Evolutionary conservation across 2,797 vertebrate species (phyloP).

Genomic region (Lates japonicus): DNA sequence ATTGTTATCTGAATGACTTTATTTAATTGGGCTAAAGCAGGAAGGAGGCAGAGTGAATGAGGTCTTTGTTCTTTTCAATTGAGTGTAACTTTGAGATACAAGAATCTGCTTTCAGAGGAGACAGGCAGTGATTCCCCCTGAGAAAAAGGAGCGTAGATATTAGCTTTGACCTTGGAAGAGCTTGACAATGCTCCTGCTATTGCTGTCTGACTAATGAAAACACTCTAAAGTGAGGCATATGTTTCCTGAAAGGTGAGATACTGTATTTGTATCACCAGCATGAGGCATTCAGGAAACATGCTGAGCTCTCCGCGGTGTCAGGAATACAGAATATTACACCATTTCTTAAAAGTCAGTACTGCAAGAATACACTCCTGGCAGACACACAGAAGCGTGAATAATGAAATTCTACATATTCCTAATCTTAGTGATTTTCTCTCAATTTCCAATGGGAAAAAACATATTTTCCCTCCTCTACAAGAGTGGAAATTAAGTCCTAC

Average conservation of each 20-base stretch:
- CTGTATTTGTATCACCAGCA: constrained; percentile 2
- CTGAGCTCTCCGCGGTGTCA: neutral
- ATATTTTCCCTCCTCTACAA: neutral
- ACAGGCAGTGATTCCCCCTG: neutral
- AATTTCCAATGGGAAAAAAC: neutral
- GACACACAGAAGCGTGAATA: neutral
- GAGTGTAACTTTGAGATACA: constrained; percentile 48
- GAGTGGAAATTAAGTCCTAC: neutral
- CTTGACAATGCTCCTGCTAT: neutral
- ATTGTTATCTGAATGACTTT: constrained; percentile 51
- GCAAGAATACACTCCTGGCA: neutral
- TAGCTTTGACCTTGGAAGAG: constrained; percentile 54
- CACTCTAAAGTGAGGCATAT: neutral
- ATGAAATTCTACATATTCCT: neutral
- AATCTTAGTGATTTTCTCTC: neutral
- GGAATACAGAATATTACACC: neutral
- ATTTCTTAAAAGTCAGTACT: neutral
- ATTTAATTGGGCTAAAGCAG: constrained; percentile 57
- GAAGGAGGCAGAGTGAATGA: constrained; percentile 35
- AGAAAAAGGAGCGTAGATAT: constrained; percentile 1
- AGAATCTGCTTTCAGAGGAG: constrained; percentile 27
- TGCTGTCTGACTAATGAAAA: constrained; percentile 1
- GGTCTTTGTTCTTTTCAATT: constrained; percentile 66
- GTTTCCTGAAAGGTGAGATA: constrained; percentile 17
- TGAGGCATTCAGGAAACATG: constrained; percentile 5